Base-by-base conservation (phyloP, 1,140 invertebrate species). In the Cydia fagiglandana region DNA sequence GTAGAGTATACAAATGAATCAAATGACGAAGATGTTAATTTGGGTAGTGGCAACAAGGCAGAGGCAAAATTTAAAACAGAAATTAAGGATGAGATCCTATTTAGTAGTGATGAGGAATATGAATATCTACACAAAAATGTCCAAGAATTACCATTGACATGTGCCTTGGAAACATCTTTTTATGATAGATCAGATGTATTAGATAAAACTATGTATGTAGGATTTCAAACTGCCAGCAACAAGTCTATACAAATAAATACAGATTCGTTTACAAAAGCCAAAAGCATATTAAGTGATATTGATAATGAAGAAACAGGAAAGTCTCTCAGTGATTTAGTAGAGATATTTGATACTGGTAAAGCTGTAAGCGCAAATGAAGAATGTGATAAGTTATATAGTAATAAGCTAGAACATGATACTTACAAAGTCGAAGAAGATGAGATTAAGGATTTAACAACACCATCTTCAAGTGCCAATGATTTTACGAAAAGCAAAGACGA, bases 171-270 rank as follows among this genome's bases (percentile, higher is more conserved):
- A 78, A 89, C 83, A 7, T 87, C 84, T 20, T 89, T 85, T 78
- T 83, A 83, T 78, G 77, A 86, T 17, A 68, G 83, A 76, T 70
- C 78, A 56, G 75, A 84, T 78, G 73, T 85, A 47, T 76, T 89
- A 41, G 85, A 91, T 47, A 83, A 88, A 80, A 88, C 84, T 34
- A 86, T 91, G 81, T 92, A 86, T 91, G 88, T 92, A 24, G 89
- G 89, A 0, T 92, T 92, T 78, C 88, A 91, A 83, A 92, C 91
- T 53, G 88, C 88, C 17, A 92, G 87, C 77, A 88, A 92, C 79
- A 91, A 88, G 56, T 85, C 86, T 76, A 92, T 92, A 79, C 84
- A 90, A 82, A 76, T 91, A 6, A 77, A 30, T 61, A 83, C 85
- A 79, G 86, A 88, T 15, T 88, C 89, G 50, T 90, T 88, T 79